Conservation (phyloP, 2,797 vertebrate genomes). For the Gallirallus australis region DNA sequence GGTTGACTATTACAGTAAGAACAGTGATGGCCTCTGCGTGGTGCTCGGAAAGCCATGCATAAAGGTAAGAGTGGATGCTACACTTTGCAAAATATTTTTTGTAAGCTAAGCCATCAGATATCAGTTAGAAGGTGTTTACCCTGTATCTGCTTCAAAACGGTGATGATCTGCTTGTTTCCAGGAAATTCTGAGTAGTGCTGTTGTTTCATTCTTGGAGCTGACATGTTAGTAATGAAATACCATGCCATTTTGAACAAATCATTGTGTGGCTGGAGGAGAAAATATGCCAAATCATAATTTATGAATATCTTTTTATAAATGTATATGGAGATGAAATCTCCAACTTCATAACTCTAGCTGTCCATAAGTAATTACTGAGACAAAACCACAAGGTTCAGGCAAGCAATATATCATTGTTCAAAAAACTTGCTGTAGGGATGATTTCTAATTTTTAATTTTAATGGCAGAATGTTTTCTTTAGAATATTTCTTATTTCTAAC, state of each 20-base stretch:
- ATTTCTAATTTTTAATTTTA: background rate
- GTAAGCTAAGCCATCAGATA: background rate
- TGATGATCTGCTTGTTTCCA: background rate
- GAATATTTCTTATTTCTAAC: background rate
- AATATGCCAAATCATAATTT: conserved; percentile 22
- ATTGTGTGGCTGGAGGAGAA: background rate
- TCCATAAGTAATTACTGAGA: conserved; percentile 26
- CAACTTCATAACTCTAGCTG: conserved; percentile 25
- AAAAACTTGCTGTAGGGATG: background rate
- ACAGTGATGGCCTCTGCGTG: conserved; percentile 87
- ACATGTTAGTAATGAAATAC: conserved; percentile 5
- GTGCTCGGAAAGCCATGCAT: conserved; percentile 85
- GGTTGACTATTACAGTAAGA: conserved; percentile 83
- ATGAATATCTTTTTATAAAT: conserved; percentile 14
- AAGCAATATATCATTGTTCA: background rate
- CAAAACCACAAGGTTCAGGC: background rate
- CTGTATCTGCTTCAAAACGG: background rate
- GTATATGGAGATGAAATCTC: conserved; percentile 40
- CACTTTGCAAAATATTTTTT: background rate
- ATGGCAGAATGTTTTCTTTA: background rate
- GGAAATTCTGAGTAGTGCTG: background rate
- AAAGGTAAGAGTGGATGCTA: conserved; percentile 81
- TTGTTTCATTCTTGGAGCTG: background rate
- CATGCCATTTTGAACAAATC: background rate
- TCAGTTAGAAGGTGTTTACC: background rate